Evolutionary conservation across 2,797 vertebrate genomes (phyloP), one percentile per base, ranked within the genome.

Genomic region (Sphenopsis melanotis): DNA sequence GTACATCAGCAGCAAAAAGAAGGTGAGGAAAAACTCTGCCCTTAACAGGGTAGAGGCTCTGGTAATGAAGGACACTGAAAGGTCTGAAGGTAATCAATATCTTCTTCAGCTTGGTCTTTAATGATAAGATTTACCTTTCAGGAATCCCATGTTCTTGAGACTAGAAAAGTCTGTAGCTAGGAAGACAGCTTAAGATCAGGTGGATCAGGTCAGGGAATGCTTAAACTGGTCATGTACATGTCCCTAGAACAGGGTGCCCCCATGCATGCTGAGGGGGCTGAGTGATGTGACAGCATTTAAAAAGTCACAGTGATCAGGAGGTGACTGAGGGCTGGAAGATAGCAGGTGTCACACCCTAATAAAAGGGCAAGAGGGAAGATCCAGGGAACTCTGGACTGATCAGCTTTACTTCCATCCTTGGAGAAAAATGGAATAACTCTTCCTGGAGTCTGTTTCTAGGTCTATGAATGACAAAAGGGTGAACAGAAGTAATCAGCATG

Each of bases 171-270:
- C 59, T 65, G 7, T 32, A 46, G 23, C 16, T 69, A 61, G 71
- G 46, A 76, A 44, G 22, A 14, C 10, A 12, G 5, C 8, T 24
- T 42, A 13, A 19, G 56, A 7, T 16, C 9, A 0, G 1, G 11
- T 34, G 37, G 26, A 46, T 87, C 12, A 69, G 22, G 12, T 47
- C 56, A 78, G n/a, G 49, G 21, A 70, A 16, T 0, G 1, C 19
- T 52, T 74, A 44, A 82, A 66, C 12, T 39, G 22, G 9, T 47
- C 29, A 61, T 0, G 0, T 3, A 1, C 13, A 12, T 34, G 15
- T 69, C 24, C 13, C 4, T 22, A 27, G 63, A 11, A 44, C 10
- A 46, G 29, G 32, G 30, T 68, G 11, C 3, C 10, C 13, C 17
- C 10, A 19, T 6, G 4, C 5, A 5, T 16, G 12, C 44, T 63